These are phyloP conservation scores for Bombus superbus DNA, from an alignment of 1,140 invertebrate genomes.

Conservation along the genomic window DNA sequence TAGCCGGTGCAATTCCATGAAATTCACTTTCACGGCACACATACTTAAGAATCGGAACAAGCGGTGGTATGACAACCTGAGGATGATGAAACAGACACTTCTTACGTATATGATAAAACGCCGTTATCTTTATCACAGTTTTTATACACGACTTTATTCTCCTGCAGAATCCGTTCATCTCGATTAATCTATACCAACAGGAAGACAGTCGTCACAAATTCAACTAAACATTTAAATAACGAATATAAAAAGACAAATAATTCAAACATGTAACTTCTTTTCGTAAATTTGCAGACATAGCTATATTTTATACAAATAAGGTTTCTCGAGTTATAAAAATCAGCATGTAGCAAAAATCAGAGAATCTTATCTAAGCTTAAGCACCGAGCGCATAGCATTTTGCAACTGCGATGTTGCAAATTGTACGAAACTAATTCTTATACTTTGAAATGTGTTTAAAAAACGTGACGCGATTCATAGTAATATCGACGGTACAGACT, in stretches of 20 bases:
- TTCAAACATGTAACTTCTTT: neutral
- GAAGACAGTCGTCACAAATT: neutral
- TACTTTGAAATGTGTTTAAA: neutral
- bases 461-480: neutral
- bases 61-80: neutral
- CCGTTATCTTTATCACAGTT: neutral
- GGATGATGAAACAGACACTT: neutral
- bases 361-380: neutral
- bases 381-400: neutral
- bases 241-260: neutral
- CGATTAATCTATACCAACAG: neutral
- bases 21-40: constrained; percentile 37
- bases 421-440: neutral
- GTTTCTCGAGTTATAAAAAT: neutral
- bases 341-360: neutral
- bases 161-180: neutral
- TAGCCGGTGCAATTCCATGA: constrained; percentile 18
- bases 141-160: neutral
- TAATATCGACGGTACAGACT: neutral
- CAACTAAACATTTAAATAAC: neutral
- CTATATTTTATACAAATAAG: neutral
- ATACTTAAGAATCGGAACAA: neutral
- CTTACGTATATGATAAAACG: neutral
- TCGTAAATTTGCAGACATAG: neutral
- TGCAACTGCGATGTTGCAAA: neutral